These are phyloP conservation scores for Diploscapter pachys DNA, from an alignment of 1,140 invertebrate genomes.

Conservation along the genomic window DNA sequence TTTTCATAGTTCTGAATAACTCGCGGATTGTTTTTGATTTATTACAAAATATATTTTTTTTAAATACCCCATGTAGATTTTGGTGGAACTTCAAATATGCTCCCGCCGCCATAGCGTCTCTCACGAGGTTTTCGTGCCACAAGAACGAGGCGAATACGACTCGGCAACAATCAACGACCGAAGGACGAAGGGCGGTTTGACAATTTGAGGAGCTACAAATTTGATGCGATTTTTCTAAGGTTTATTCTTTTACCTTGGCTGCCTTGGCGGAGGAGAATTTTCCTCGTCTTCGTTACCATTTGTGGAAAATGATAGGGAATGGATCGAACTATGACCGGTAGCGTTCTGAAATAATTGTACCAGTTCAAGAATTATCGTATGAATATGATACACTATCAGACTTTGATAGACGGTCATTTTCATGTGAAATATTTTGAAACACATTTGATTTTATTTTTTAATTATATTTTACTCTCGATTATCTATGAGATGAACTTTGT, in stretches of 20 bases:
- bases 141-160: conserved; percentile 90
- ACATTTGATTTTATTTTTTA: too few species aligned
- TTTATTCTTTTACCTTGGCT: conserved; percentile 5
- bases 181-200: conserved; percentile 73
- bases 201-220: conserved; percentile 7
- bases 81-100: conserved; percentile 93
- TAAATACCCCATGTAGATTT: conserved; percentile 62
- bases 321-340: conserved; percentile 14
- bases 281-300: conserved; percentile 68
- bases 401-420: too few species aligned
- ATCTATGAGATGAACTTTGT: too few species aligned
- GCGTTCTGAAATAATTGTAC: neutral
- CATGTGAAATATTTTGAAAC: too few species aligned
- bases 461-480: too few species aligned
- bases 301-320: conserved; percentile 53
- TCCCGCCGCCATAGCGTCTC: conserved; percentile 93
- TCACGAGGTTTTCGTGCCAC: conserved; percentile 94
- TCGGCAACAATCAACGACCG: conserved; percentile 83
- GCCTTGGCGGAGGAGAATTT: conserved; percentile 43
- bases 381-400: too few species aligned
- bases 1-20: too few species aligned
- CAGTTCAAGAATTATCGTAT: conserved; percentile 7
- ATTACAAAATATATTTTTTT: neutral
- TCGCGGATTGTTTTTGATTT: neutral
- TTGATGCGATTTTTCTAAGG: neutral